Conservation (phyloP, 1,140 invertebrate genomes). For the Drosophila sp. region DNA sequence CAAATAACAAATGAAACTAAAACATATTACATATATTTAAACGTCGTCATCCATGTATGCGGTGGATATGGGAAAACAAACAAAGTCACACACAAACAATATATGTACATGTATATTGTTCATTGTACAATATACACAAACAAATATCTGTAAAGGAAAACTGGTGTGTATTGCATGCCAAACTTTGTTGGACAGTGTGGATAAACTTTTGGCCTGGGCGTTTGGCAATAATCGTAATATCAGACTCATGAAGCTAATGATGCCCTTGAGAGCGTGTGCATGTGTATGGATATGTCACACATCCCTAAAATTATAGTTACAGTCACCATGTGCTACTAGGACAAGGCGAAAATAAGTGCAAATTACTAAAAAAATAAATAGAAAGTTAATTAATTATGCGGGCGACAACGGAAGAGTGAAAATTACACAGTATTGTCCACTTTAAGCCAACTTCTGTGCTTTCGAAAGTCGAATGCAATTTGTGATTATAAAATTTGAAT, state of each 20-base stretch:
- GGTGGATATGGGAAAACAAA: conserved; percentile 11
- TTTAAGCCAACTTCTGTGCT: conserved; percentile 4
- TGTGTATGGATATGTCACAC: conserved; percentile 14
- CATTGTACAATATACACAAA: background rate
- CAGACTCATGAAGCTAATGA: conserved; percentile 63
- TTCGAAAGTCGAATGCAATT: conserved; percentile 25
- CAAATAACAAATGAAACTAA: conserved; percentile 29
- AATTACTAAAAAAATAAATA: conserved; percentile 15
- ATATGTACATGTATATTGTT: background rate
- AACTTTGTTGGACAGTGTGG: conserved; percentile 35
- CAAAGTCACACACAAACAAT: background rate
- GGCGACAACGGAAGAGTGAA: background rate
- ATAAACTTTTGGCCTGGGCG: conserved; percentile 24
- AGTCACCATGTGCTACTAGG: conserved; percentile 6
- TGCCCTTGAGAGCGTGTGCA: conserved; percentile 42
- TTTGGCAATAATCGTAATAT: conserved; percentile 64
- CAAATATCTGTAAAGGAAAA: background rate
- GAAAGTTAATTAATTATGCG: conserved; percentile 39
- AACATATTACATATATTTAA: conserved; percentile 10
- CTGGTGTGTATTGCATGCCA: conserved; percentile 20
- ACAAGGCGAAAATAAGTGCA: conserved; percentile 18
- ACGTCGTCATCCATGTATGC: background rate
- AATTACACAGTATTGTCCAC: conserved; percentile 5
- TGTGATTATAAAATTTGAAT: conserved; percentile 8
- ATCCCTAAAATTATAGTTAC: conserved; percentile 27